These are phyloP conservation scores for Tuta absoluta DNA, from an alignment of 2,888 invertebrate species.

Conservation along the genomic window DNA sequence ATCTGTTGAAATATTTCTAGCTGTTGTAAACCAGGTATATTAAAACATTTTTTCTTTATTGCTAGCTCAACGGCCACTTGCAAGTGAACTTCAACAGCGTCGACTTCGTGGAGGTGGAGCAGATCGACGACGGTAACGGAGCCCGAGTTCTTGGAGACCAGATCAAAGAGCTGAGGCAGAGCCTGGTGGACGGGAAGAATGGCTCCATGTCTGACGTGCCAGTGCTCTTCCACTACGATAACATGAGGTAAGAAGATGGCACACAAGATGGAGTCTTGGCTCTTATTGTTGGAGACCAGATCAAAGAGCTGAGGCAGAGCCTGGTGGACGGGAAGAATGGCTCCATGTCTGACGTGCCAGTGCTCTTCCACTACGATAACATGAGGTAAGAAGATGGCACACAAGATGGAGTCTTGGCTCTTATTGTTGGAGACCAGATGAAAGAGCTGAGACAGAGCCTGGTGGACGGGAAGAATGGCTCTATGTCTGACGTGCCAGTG, in stretches of 20 bases:
- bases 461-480: constrained; percentile 84
- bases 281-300: constrained; percentile 76
- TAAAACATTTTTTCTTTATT: not conserved
- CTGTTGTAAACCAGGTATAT: too few species aligned
- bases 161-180: constrained; percentile 82
- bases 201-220: constrained; percentile 85
- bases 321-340: constrained; percentile 87
- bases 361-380: constrained; percentile 91
- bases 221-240: constrained; percentile 91
- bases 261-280: not conserved
- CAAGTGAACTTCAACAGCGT: constrained; percentile 98
- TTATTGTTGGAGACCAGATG: too few species aligned
- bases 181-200: constrained; percentile 86
- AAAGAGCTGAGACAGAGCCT: too few species aligned
- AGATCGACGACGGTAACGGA: constrained; percentile 85
- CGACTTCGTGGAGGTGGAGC: constrained; percentile 96
- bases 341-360: constrained; percentile 83
- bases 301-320: constrained; percentile 82
- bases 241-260: constrained; percentile 83
- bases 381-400: too few species aligned
- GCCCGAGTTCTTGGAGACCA: constrained; percentile 84
- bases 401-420: too few species aligned
- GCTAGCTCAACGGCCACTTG: constrained; percentile 82
- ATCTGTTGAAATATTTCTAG: too few species aligned
- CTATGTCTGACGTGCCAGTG: constrained; percentile 84